Conservation (phyloP, 2,113 vertebrate genomes). For the Oryzias curvinotus region DNA sequence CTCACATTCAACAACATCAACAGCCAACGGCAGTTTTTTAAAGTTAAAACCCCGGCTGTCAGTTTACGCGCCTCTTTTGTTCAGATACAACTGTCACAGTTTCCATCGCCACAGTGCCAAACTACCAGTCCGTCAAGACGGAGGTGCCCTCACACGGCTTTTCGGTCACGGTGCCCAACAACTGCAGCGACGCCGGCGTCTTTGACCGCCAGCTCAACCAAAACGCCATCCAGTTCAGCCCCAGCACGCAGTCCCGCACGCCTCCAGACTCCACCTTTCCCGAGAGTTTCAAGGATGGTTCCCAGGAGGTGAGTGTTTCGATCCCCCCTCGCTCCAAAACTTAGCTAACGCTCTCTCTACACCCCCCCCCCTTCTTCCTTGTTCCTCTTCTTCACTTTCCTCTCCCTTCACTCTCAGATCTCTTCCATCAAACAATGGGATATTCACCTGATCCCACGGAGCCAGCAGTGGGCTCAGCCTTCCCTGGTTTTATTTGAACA, state of each 20-base stretch:
- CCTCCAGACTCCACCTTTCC: slow-evolving; percentile 94
- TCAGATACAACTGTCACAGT: slow-evolving; percentile 91
- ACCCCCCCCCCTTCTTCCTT: slow-evolving; percentile 4
- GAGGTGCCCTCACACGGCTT: slow-evolving; percentile 87
- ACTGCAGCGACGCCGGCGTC: slow-evolving; percentile 81
- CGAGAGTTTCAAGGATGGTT: slow-evolving; percentile 91
- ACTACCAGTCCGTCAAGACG: slow-evolving; percentile 88
- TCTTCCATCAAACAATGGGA: slow-evolving; percentile 70
- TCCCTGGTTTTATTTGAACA: slow-evolving; percentile 81
- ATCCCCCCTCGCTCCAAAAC: slow-evolving; percentile 39
- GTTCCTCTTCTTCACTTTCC: slow-evolving; percentile 20
- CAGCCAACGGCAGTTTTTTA: not conserved
- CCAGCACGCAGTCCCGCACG: slow-evolving; percentile 87
- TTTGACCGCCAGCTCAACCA: slow-evolving; percentile 85
- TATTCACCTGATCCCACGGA: slow-evolving; percentile 74
- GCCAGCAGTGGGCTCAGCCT: slow-evolving; percentile 73
- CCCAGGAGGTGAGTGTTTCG: slow-evolving; percentile 86
- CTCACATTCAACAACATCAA: not conserved
- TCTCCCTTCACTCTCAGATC: slow-evolving; percentile 58
- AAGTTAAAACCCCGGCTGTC: not conserved
- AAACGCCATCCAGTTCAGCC: slow-evolving; percentile 83
- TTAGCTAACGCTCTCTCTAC: slow-evolving; percentile 24
- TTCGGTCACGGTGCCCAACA: slow-evolving; percentile 83
- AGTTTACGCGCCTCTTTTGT: slow-evolving; percentile 1
- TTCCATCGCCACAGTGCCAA: slow-evolving; percentile 87